A percentile compares a stretch with the other conserved stretches of the same genome.
Conservation (phyloP, 1,140 invertebrate species). For the Carcinoscorpius rotundicauda region DNA sequence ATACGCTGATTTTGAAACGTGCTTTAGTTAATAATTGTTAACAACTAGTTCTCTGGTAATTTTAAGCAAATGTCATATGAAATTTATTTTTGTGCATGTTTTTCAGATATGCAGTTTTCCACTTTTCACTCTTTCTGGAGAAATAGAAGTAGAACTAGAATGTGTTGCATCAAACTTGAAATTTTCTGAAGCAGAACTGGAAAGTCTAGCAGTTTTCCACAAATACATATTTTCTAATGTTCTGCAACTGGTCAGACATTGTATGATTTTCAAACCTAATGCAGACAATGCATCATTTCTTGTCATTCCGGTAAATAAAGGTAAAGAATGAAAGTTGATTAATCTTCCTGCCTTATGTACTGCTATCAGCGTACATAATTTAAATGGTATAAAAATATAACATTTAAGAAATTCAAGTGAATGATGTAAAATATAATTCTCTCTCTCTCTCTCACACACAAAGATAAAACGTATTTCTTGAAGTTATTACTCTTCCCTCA, state of each 20-base stretch:
- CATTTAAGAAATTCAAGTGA: too few relatives aligned
- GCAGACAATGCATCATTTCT: conserved; percentile 65
- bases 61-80: not conserved
- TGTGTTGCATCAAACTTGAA: conserved; percentile 41
- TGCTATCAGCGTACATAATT: too few relatives aligned
- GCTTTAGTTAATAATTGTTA: too few relatives aligned
- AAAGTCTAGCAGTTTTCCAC: conserved; percentile 64
- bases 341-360: too few relatives aligned
- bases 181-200: conserved; percentile 49
- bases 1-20: too few relatives aligned
- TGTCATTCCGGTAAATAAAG: conserved; percentile 59
- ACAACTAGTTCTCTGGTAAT: conserved; percentile 5
- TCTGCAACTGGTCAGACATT: conserved; percentile 74
- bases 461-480: too few relatives aligned
- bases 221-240: conserved; percentile 86
- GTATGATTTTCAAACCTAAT: conserved; percentile 72
- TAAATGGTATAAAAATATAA: too few relatives aligned
- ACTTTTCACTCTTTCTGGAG: conserved; percentile 93
- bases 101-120: conserved; percentile 84
- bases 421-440: too few relatives aligned
- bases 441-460: too few relatives aligned
- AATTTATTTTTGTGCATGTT: conserved; percentile 3
- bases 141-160: conserved; percentile 67
- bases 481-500: too few relatives aligned
- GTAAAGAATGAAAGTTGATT: too few relatives aligned